A percentile compares a stretch with the other conserved stretches of the same genome.
Evolutionary conservation across 1,140 invertebrate genomes (phyloP).

Genomic region (Drosophila ercepeae): DNA sequence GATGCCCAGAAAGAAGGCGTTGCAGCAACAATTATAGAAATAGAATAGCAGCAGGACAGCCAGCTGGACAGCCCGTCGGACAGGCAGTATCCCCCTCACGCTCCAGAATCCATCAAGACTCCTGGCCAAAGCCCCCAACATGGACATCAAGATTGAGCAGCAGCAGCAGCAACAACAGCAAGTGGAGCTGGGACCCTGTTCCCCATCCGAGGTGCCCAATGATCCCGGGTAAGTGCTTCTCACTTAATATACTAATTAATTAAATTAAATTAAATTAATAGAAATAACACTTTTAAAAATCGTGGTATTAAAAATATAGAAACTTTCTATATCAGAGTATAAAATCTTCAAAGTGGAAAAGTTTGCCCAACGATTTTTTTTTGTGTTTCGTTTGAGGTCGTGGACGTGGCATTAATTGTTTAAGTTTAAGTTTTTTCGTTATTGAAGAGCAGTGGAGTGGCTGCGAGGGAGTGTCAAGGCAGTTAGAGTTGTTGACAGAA

Average conservation of each 20-base stretch:
- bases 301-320: not conserved
- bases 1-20: slow-evolving; percentile 54
- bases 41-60: slow-evolving; percentile 45
- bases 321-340: slow-evolving; percentile 1
- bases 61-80: not conserved
- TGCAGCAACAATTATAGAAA: slow-evolving; percentile 57
- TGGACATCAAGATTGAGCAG: slow-evolving; percentile 83
- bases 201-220: slow-evolving; percentile 93
- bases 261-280: no score
- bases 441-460: slow-evolving; percentile 39
- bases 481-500: slow-evolving; percentile 70
- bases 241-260: no score
- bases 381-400: slow-evolving; percentile 39
- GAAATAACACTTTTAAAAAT: no score
- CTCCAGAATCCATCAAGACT: slow-evolving; percentile 17
- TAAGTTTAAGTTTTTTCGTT: slow-evolving; percentile 67
- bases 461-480: slow-evolving; percentile 28
- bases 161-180: slow-evolving; percentile 84
- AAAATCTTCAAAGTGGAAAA: slow-evolving; percentile 5
- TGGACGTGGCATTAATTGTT: slow-evolving; percentile 67
- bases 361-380: slow-evolving; percentile 5
- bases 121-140: slow-evolving; percentile 40
- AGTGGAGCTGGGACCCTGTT: slow-evolving; percentile 86
- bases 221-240: slow-evolving; percentile 95
- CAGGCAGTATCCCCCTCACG: not conserved